phyloP scores from a whole-genome alignment of 2,797 vertebrate genomes.

The Micropoecilia bifurca region DNA sequence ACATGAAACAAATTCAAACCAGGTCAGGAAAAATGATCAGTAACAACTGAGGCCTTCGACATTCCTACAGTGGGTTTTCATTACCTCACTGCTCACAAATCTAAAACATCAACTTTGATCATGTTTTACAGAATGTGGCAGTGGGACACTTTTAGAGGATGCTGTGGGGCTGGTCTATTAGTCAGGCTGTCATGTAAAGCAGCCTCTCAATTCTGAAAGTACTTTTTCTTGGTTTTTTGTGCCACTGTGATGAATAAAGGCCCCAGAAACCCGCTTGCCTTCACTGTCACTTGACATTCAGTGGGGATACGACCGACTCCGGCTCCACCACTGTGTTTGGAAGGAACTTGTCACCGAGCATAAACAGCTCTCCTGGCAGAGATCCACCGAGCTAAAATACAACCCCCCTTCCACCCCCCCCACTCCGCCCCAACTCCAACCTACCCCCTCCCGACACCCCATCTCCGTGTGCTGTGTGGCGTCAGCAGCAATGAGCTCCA shows the following conservation, averaged over 20 bases:
- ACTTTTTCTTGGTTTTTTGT: constrained; percentile 36
- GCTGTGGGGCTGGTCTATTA: constrained; percentile 57
- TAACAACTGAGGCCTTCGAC: constrained; percentile 61
- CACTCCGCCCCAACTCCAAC: constrained; percentile 13
- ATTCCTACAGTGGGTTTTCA: constrained; percentile 75
- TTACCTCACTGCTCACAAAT: constrained; percentile 70
- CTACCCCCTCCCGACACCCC: constrained; percentile 61
- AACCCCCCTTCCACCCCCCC: constrained; percentile 2
- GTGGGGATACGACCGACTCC: constrained; percentile 35
- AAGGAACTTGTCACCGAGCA: constrained; percentile 65
- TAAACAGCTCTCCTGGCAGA: constrained; percentile 70
- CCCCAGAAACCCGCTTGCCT: constrained; percentile 17
- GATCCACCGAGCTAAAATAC: constrained; percentile 54
- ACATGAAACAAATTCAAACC: constrained; percentile 71
- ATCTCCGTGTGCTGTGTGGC: constrained; percentile 78
- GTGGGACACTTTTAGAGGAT: constrained; percentile 60
- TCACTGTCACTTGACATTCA: constrained; percentile 46
- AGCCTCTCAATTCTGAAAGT: constrained; percentile 44
- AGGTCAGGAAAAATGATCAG: constrained; percentile 72
- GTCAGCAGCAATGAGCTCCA: constrained; percentile 86
- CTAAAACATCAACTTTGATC: constrained; percentile 70
- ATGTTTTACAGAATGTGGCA: constrained; percentile 67
- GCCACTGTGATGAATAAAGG: constrained; percentile 27
- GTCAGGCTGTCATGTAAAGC: constrained; percentile 23
- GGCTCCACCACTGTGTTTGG: constrained; percentile 44